Base-by-base conservation (phyloP, 2,113 vertebrate species). In the Ranitomeya imitator region DNA sequence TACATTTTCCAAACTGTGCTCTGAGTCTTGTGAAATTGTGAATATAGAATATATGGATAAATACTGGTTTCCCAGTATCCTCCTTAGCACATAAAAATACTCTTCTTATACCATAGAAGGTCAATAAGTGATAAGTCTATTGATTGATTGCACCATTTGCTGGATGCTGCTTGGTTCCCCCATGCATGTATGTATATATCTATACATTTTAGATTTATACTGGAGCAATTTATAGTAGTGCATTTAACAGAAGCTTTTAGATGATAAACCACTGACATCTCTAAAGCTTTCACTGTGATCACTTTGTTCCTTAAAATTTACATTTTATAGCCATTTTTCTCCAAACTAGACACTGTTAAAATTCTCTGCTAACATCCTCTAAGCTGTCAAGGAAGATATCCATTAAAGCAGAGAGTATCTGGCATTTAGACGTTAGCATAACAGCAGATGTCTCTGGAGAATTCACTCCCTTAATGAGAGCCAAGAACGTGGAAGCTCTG, bases 401-500 rank as follows among this genome's bases (percentile, higher is more conserved):
- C 87, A 88, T 88, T 88, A 88, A 88, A 78, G 73, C 60, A 26
- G 77, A 87, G 71, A 88, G 85, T 79, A 79, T 86, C 85, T 86
- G 85, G 85, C 60, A 86, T 86, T 86, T 86, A 79, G 81, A 83
- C 87, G 71, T 88, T 71, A 88, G 80, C 87, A 84, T 83, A 88
- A 88, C 67, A 88, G 81, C 87, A 88, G 87, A 78, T 84, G 87
- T 88, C 87, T 84, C 87, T 11, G 37, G 67, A 83, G 87, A 84
- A 84, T 88, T 84, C 81, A 74, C 87, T 88, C 81, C 87, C 87
- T 88, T 88, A 88, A 88, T 88, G 87, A 88, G 87, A 88, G 60
- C 60, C 87, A 84, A 83, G 81, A 88, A 88, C 74, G 71, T 31
- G 60, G 79, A 88, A 63, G 73, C 87, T 88, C 87, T 73, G 45